Conservation (phyloP, 2,888 invertebrate genomes). For the Folsomia candida region DNA sequence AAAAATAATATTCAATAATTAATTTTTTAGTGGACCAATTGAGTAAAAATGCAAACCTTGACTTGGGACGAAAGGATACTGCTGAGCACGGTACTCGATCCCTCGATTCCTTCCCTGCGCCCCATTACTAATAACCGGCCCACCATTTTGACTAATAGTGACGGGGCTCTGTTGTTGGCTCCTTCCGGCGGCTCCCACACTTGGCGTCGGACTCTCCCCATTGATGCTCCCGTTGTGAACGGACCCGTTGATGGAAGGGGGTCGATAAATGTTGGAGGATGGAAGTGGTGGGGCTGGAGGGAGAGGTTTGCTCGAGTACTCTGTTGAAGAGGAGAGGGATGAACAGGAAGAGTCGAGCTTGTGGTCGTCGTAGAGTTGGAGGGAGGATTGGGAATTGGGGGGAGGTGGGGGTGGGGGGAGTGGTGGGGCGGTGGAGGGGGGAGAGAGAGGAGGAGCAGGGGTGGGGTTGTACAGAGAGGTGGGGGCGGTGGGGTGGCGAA, state of each 20-base stretch:
- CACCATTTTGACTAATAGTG: neutral
- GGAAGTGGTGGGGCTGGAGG: neutral
- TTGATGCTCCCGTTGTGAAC: neutral
- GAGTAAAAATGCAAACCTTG: constrained; percentile 53
- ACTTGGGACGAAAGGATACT: constrained; percentile 54
- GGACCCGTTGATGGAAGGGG: neutral
- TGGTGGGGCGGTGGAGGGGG: constrained; percentile 38
- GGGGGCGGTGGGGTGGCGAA: constrained; percentile 42
- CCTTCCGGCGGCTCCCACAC: neutral
- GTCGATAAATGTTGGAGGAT: neutral
- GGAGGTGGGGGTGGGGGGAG: constrained; percentile 55
- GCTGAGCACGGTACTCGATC: constrained; percentile 50
- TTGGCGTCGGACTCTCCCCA: neutral
- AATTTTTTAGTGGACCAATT: too few relatives aligned
- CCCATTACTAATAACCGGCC: neutral
- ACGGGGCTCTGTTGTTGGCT: constrained; percentile 6
- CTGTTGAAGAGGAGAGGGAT: neutral
- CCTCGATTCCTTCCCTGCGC: constrained; percentile 19
- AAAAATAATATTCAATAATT: too few relatives aligned
- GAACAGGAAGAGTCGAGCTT: neutral
- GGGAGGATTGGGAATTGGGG: constrained; percentile 54
- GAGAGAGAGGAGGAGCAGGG: constrained; percentile 46
- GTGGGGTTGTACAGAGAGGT: constrained; percentile 55
- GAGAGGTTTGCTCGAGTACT: neutral
- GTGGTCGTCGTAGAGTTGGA: constrained; percentile 49